Base-by-base conservation (phyloP, 2,888 invertebrate genomes). In the Pseudococcus jackbeardsleyi region DNA sequence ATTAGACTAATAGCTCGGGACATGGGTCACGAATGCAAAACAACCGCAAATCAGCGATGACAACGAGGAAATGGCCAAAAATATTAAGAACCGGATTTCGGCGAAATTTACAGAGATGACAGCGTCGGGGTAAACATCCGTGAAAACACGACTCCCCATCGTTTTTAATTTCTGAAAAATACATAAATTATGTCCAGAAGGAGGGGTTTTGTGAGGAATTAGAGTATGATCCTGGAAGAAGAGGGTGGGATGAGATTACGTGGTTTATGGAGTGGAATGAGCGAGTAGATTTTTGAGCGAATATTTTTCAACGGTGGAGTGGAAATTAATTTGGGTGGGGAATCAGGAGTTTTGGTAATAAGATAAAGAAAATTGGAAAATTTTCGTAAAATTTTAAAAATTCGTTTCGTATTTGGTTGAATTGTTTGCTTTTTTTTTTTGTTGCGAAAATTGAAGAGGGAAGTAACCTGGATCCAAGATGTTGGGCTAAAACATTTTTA, bases 21-120 rank as follows among this genome's bases (percentile, higher is more conserved):
- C 72, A 33, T 72, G 72, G 72, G 72, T 72, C 72, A 72, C 72
- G 72, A 72, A 72, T 72, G 72, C 72, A 33, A 72, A 72, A 72
- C 72, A 72, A 72, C 72, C 72, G 33, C 72, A 33, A 33, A 72
- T 72, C 33, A 72, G 72, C 11, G 33, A 72, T 72, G 72, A 72
- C 33, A 26, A 26, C 33, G 72, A 72, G 72, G 72, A 72, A 72
- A 72, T 72, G 72, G 72, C 72, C 72, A 72, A 72, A 72, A 72
- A 72, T 72, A 72, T 72, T 72, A 72, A 72, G 33, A 72, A 72
- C 72, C 72, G 72, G 72, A 72, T 72, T 33, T 72, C 15, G 72
- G 33, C 33, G 33, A 72, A 33, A 72, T 72, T n/a, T 2, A 59
- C 59, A 6, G 64, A 22, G 64, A 22, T 7, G 19, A 15, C 64